Evolutionary conservation across 2,888 invertebrate species (phyloP), one percentile per base, ranked within the genome.

Genomic region (Cataglyphis albicans): DNA sequence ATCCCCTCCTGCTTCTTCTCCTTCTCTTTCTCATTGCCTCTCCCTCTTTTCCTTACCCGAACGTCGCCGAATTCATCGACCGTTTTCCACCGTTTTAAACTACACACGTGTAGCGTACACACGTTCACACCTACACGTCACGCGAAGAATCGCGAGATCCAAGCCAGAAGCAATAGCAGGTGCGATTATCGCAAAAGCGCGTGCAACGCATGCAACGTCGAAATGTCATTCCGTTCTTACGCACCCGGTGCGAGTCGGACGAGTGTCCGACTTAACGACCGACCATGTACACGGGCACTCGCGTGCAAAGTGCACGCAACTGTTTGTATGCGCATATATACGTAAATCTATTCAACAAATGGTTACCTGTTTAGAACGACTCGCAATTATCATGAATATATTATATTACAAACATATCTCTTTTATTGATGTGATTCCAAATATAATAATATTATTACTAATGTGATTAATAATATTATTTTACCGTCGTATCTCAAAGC

Each of bases 121-220:
- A n/a, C 61, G 38, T 29, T 18, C 29, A 7, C 73, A 64, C 21
- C 21, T 25, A 75, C 64, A 44, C 25, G 21, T 64, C 48, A 44
- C 44, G 15, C 32, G 74, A 18, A 35, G 76, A 67, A 65, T 78
- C 70, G 57, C 41, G 61, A 59, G 61, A 59, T 72, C 57, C 55
- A 25, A 68, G 74, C 73, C 68, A 74, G 65, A 85, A 86, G 85
- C 88, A 90, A 91, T 86, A 90, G 92, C 93, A 93, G 93, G 93
- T 93, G 93, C 91, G 91, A 92, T 92, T 92, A 91, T 89, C 41
- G 91, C 90, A 88, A 89, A 91, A 91, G 89, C 91, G 91, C 89
- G 90, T 89, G 91, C 91, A 91, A 90, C 89, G 88, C 88, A 7
- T 38, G 64, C 21, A n/a, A n/a, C 64, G 82, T 87, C 89, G 83